Base-by-base conservation (phyloP, 2,888 invertebrate genomes). In the Balanococcus diminutus region DNA sequence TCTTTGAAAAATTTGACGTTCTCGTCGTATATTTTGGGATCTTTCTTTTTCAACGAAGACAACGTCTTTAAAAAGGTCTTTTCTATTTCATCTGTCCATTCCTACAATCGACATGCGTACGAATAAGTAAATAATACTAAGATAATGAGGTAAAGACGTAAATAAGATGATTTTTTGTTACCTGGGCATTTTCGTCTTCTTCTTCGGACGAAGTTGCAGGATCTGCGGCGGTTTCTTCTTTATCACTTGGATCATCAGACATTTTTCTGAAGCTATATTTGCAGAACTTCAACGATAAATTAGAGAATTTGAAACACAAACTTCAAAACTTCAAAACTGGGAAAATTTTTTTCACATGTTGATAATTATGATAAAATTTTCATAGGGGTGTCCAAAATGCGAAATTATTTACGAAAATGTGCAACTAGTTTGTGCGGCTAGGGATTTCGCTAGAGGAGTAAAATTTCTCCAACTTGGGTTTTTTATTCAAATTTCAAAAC, bases 11-110 rank as follows among this genome's bases (percentile, higher is more conserved):
- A 96, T 84, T 91, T 92, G 39, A 92, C 92, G 85, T 92, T 91
- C 61, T 94, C 92, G 89, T 98, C 94, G 90, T 98, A 98, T 87
- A 98, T 97, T 88, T 92, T 92, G 0, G 98, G 96, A 91, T 98
- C 96, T 89, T 95, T 96, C 79, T 93, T 95, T 90, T 98, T 98
- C 79, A 99, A 90, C 83, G 94, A 93, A 0, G 97, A 92, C 1
- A 98, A 91, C 0, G 98, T 95, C 90, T 95, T 95, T 72, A 96
- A 93, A 90, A 99, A 99, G 88, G 95, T 94, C 88, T 95, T 94
- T 89, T 98, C 98, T 81, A 94, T 91, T 88, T 94, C 92, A 88
- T 94, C 92, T 0, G 93, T 90, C 90, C 94, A 88, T 90, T 92
- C 91, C 92, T 92, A 87, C 28, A 88, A 88, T 87, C 84, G 84